Evolutionary conservation across 2,888 invertebrate species (phyloP).

Genomic region (Lacanobia wlatinum): DNA sequence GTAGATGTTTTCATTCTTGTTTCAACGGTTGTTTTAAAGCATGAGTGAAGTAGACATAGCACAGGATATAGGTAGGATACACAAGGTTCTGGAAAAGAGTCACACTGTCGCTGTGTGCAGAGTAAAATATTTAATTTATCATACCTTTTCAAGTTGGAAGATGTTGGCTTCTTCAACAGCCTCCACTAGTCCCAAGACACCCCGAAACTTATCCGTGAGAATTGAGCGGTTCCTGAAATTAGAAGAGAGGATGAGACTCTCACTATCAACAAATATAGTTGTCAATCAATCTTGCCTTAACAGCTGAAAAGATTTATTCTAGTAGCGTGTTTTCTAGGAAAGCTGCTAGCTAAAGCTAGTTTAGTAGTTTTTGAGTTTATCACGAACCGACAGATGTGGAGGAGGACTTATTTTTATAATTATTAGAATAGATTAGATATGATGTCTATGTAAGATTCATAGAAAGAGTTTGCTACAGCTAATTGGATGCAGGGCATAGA

Average conservation of each 20-base stretch:
- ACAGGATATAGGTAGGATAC: too few species aligned
- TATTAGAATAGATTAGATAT: too few species aligned
- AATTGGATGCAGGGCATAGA: not conserved
- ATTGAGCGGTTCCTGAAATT: constrained; percentile 86
- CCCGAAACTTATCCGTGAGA: constrained; percentile 87
- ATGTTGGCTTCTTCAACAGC: constrained; percentile 68
- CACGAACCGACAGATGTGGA: too few species aligned
- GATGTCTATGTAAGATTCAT: not conserved
- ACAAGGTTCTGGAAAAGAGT: not conserved
- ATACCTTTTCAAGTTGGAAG: constrained; percentile 59
- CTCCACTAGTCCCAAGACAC: constrained; percentile 85
- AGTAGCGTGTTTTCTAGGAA: not conserved
- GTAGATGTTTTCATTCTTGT: too few species aligned
- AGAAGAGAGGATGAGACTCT: constrained; percentile 17
- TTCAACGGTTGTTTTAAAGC: too few species aligned
- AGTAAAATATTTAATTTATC: constrained; percentile 16
- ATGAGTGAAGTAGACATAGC: too few species aligned
- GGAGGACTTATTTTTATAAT: too few species aligned
- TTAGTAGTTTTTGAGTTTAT: too few species aligned
- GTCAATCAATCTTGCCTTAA: not conserved
- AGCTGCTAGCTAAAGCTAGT: not conserved
- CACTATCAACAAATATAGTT: not conserved
- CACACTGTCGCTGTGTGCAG: not conserved
- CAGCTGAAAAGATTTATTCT: not conserved
- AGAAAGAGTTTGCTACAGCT: not conserved